phyloP scores from a whole-genome alignment of 2,797 vertebrate species.

The Chelon auratus region DNA sequence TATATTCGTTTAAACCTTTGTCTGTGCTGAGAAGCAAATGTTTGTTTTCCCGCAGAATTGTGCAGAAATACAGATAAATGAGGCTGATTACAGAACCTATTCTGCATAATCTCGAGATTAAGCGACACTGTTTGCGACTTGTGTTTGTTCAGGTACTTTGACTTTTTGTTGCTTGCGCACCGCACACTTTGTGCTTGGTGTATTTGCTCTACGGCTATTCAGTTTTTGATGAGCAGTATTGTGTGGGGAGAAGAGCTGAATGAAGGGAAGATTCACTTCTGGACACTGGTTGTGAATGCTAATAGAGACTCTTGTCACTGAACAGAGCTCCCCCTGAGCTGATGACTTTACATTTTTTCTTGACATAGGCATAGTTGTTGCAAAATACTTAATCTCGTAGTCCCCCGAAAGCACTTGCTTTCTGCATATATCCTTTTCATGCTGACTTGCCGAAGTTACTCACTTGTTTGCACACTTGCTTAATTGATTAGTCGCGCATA shows the following conservation, averaged over 20 bases:
- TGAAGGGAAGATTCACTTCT: slow-evolving; percentile 39
- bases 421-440: slow-evolving; percentile 25
- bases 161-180: slow-evolving; percentile 23
- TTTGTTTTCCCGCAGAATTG: slow-evolving; percentile 49
- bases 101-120: slow-evolving; percentile 34
- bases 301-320: slow-evolving; percentile 38
- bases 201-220: slow-evolving; percentile 40
- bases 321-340: slow-evolving; percentile 38
- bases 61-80: slow-evolving; percentile 52
- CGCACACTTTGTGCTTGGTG: slow-evolving; percentile 36
- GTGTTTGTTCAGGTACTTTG: slow-evolving; percentile 40
- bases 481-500: slow-evolving; percentile 51
- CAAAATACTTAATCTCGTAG: slow-evolving; percentile 33
- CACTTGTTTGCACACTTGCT: slow-evolving; percentile 39
- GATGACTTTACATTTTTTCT: slow-evolving; percentile 52
- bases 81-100: slow-evolving; percentile 43
- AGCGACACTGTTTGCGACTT: slow-evolving; percentile 41
- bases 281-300: slow-evolving; percentile 52
- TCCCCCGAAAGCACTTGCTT: slow-evolving; percentile 13
- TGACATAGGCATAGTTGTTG: slow-evolving; percentile 31
- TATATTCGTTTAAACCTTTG: slow-evolving; percentile 43
- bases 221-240: slow-evolving; percentile 52
- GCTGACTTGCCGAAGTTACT: slow-evolving; percentile 35
- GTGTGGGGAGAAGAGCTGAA: slow-evolving; percentile 40
- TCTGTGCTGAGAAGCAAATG: slow-evolving; percentile 51